Conservation (phyloP, 1,140 invertebrate genomes). For the Drosophila pectinifera region DNA sequence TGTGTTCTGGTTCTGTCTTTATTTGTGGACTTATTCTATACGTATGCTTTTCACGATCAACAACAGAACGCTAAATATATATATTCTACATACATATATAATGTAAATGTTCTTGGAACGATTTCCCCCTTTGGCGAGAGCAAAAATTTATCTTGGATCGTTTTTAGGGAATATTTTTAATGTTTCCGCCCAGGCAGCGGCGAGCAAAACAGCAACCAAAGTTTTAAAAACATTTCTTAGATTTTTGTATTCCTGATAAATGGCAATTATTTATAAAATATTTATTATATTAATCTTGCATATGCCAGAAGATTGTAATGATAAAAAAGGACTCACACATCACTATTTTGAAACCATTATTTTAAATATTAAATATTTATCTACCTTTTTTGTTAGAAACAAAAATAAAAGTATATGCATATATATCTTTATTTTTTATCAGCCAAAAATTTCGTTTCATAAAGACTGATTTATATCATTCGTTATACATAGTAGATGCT, state of each 20-base stretch:
- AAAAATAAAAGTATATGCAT: not conserved
- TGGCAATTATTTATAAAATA: not conserved
- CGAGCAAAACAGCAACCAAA: conserved; percentile 4
- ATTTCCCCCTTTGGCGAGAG: conserved; percentile 4
- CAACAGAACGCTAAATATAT: conserved; percentile 9
- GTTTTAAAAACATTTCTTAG: conserved; percentile 12
- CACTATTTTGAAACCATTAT: not conserved
- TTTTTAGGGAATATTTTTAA: conserved; percentile 35
- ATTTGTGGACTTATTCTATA: conserved; percentile 48
- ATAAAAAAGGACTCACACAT: no score
- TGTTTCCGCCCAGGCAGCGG: conserved; percentile 3
- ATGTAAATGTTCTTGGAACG: conserved; percentile 58
- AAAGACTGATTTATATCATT: not conserved
- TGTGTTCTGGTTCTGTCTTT: conserved; percentile 53
- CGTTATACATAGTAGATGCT: not conserved
- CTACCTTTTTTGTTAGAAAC: not conserved
- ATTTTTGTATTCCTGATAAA: conserved; percentile 7
- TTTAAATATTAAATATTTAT: no score
- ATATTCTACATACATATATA: conserved; percentile 37
- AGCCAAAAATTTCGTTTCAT: not conserved
- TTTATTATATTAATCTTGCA: not conserved
- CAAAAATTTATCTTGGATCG: conserved; percentile 26
- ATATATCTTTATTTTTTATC: not conserved
- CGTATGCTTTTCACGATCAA: conserved; percentile 42
- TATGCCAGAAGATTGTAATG: not conserved